These are phyloP conservation scores for Rhadina sibilatrix DNA, from an alignment of 2,113 vertebrate genomes.

Conservation along the genomic window DNA sequence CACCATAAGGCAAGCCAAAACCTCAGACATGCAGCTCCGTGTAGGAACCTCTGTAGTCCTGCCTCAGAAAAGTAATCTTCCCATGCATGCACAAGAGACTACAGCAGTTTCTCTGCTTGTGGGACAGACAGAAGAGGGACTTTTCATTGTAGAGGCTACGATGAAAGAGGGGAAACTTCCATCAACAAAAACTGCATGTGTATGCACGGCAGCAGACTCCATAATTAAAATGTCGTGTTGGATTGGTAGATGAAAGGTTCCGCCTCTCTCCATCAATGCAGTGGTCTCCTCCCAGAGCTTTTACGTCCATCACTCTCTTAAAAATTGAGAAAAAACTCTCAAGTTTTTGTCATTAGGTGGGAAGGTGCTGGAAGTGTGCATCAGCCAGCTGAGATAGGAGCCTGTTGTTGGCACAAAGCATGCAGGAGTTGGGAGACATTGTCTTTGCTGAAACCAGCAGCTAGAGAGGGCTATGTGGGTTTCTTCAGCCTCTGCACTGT, in stretches of 20 bases:
- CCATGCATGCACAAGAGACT: not conserved
- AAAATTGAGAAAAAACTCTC: not conserved
- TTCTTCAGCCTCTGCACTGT: not conserved
- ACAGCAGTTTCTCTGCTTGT: not conserved
- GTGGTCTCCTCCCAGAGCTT: not conserved
- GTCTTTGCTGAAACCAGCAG: not conserved
- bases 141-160: not conserved
- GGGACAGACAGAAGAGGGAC: not conserved
- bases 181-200: not conserved
- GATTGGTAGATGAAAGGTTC: not conserved
- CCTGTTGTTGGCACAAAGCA: not conserved
- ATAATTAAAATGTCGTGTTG: not conserved
- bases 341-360: not conserved
- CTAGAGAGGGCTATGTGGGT: not conserved
- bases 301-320: not conserved
- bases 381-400: not conserved
- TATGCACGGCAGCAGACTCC: not conserved
- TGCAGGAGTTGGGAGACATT: not conserved
- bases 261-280: not conserved
- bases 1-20: not conserved
- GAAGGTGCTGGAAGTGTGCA: not conserved
- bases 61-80: not conserved
- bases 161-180: not conserved
- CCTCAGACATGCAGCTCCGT: too few species aligned
- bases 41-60: not conserved